phyloP scores from a whole-genome alignment of 2,888 invertebrate species.

The Andrena chrysosceles region DNA sequence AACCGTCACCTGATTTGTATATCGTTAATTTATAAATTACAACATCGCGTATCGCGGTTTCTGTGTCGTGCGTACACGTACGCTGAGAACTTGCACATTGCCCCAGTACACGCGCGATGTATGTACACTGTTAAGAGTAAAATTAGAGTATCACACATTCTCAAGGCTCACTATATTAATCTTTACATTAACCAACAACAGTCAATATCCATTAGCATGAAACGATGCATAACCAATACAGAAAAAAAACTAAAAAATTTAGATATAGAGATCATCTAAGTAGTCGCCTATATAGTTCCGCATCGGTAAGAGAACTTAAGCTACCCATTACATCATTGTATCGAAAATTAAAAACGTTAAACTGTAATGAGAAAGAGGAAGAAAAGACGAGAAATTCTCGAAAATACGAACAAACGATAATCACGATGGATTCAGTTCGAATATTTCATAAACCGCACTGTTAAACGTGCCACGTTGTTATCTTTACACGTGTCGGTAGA shows the following conservation, averaged over 20 bases:
- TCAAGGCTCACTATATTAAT: not conserved
- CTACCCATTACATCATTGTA: not conserved
- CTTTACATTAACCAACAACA: not conserved
- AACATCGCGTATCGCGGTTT: slow-evolving; percentile 1
- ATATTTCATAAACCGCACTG: slow-evolving; percentile 28
- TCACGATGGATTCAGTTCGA: slow-evolving; percentile 27
- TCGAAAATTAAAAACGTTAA: not conserved
- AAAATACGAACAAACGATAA: slow-evolving; percentile 36
- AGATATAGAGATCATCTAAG: not conserved
- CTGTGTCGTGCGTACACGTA: not conserved
- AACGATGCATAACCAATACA: not conserved
- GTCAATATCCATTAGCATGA: not conserved
- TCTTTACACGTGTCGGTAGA: slow-evolving; percentile 31
- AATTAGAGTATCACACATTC: not conserved
- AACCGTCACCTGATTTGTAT: slow-evolving; percentile 23
- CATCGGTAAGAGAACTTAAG: no score
- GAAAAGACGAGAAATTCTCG: not conserved
- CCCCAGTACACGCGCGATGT: not conserved
- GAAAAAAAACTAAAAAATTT: not conserved
- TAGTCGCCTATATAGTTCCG: no score
- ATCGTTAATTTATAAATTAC: slow-evolving; percentile 23
- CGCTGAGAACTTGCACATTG: not conserved
- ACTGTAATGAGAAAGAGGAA: not conserved
- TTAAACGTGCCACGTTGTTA: slow-evolving; percentile 38
- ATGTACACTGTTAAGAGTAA: not conserved